Percentiles rank a stretch among this genome's conserved stretches.
phyloP scores from a whole-genome alignment of 1,140 invertebrate genomes.

The Zaprionus inermis region DNA sequence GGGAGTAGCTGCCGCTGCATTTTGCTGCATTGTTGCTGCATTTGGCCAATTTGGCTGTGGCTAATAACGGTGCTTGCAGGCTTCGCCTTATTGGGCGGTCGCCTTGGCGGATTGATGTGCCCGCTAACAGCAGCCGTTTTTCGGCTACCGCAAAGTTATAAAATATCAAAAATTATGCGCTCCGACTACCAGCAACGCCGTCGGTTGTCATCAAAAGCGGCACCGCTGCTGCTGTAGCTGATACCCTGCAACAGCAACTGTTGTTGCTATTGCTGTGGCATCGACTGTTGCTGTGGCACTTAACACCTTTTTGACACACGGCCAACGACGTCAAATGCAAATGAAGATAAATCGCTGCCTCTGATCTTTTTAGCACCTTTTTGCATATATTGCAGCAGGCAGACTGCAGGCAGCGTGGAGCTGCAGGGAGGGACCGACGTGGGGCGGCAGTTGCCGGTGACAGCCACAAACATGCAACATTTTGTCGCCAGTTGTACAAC shows the following conservation, averaged over 20 bases:
- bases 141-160: conserved; percentile 68
- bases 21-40: conserved; percentile 33
- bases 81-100: conserved; percentile 69
- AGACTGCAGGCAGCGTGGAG: conserved; percentile 22
- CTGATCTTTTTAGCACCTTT: conserved; percentile 83
- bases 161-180: conserved; percentile 82
- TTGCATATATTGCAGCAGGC: conserved; percentile 68
- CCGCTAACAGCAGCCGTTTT: conserved; percentile 55
- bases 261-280: conserved; percentile 21
- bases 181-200: conserved; percentile 62
- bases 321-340: conserved; percentile 81
- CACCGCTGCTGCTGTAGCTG: conserved; percentile 50
- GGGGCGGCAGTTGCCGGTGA: conserved; percentile 49
- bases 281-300: conserved; percentile 61
- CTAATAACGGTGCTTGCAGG: conserved; percentile 74
- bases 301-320: conserved; percentile 82
- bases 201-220: conserved; percentile 73
- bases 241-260: conserved; percentile 23
- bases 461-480: conserved; percentile 80
- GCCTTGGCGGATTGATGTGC: conserved; percentile 71
- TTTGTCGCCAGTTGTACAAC: conserved; percentile 79
- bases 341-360: conserved; percentile 83
- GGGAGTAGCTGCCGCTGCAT: conserved; percentile 30
- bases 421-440: conserved; percentile 6
- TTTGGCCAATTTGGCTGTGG: conserved; percentile 71